Evolutionary conservation across 2,888 invertebrate genomes (phyloP).

Genomic region (Dorcus parallelipipedus): DNA sequence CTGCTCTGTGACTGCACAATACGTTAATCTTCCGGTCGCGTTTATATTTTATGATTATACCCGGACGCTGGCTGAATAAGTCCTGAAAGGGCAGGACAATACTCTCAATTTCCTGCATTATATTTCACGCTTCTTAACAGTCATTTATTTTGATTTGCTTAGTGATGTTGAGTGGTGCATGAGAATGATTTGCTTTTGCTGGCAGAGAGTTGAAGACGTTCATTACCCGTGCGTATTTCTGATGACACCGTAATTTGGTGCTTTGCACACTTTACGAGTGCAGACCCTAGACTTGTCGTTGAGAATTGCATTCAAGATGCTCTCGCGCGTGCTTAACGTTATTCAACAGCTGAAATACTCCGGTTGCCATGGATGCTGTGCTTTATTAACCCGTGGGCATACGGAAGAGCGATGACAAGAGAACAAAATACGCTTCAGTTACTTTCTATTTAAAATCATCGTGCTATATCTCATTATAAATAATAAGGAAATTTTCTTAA

Average conservation of each 20-base stretch:
- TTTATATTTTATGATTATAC: conserved; percentile 21
- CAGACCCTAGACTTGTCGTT: background rate
- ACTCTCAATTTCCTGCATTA: conserved; percentile 41
- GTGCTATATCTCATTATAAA: too few relatives aligned
- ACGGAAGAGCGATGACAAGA: background rate
- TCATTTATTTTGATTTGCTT: too few relatives aligned
- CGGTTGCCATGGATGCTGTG: background rate
- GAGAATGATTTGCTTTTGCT: too few relatives aligned
- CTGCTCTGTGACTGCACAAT: conserved; percentile 20
- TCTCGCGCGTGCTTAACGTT: conserved; percentile 2
- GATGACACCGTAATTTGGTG: conserved; percentile 29
- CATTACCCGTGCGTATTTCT: conserved; percentile 28
- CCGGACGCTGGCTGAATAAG: conserved; percentile 4
- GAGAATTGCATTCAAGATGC: conserved; percentile 1
- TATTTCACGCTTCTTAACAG: too few relatives aligned
- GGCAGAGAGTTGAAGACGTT: conserved; percentile 24
- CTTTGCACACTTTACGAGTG: conserved; percentile 22
- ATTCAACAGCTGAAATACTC: background rate
- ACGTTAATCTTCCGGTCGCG: conserved; percentile 23
- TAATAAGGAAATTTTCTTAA: too few relatives aligned
- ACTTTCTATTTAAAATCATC: too few relatives aligned
- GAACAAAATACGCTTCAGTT: too few relatives aligned
- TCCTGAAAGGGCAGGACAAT: conserved; percentile 30
- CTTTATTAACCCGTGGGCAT: conserved; percentile 1
- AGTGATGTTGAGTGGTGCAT: too few relatives aligned